Evolutionary conservation across 2,113 vertebrate genomes (phyloP).

Genomic region (Gavia stellata): DNA sequence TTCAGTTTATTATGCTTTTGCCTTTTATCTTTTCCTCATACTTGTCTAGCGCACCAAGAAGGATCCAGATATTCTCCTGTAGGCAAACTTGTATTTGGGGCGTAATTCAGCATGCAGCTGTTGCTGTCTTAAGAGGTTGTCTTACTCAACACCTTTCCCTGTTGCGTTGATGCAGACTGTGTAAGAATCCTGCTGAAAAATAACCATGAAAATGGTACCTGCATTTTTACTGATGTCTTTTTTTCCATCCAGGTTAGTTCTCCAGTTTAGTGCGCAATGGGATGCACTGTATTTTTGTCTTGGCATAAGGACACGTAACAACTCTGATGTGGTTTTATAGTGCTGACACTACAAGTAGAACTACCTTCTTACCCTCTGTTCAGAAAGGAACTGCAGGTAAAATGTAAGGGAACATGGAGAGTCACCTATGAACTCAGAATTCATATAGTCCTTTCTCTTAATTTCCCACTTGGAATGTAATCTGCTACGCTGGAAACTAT

Average conservation of each 20-base stretch:
- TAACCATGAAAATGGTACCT: accelerated
- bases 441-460: neutral
- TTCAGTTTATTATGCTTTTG: accelerated
- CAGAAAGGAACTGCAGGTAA: neutral
- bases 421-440: neutral
- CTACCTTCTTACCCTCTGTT: neutral
- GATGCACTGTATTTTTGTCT: neutral
- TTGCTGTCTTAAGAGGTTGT: neutral
- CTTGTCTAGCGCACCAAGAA: accelerated
- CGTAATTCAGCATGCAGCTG: neutral
- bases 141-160: neutral
- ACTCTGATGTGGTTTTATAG: neutral
- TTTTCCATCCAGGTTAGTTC: neutral
- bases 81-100: neutral
- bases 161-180: accelerated
- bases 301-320: accelerated
- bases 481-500: neutral
- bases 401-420: neutral
- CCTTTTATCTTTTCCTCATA: neutral
- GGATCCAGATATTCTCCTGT: neutral
- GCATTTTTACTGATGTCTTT: neutral
- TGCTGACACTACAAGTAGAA: neutral
- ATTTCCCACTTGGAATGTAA: neutral
- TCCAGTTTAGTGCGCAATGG: neutral
- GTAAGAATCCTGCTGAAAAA: neutral